Evolutionary conservation across 37 sponge, comb jelly and placozoan species (phyloP).

Genomic region (Beroe ovata): DNA sequence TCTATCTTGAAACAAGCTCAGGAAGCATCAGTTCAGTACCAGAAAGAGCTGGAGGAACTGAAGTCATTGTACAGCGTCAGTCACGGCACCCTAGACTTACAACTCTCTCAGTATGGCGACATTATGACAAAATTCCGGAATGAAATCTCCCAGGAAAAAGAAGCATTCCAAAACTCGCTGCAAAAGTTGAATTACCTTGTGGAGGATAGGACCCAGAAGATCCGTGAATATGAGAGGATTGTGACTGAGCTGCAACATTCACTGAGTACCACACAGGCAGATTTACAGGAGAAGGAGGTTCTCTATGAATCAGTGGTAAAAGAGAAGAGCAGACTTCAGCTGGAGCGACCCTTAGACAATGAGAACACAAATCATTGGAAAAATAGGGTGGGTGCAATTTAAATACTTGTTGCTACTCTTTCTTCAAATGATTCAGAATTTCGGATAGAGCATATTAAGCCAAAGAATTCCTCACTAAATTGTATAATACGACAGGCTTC

Average conservation of each 20-base stretch:
- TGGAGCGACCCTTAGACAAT: neutral
- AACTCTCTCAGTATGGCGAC: constrained; percentile 54
- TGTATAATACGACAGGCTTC: constrained; percentile 18
- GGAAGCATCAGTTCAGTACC: constrained; percentile 23
- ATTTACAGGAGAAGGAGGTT: constrained; percentile 19
- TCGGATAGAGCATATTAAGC: too few species aligned
- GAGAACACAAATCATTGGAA: neutral
- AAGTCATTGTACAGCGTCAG: neutral
- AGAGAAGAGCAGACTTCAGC: neutral
- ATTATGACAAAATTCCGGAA: constrained; percentile 43
- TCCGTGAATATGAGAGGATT: constrained; percentile 21
- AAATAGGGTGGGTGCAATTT: neutral
- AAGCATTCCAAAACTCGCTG: constrained; percentile 55
- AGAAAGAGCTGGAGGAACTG: constrained; percentile 41
- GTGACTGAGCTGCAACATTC: constrained; percentile 8
- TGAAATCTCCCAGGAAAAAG: constrained; percentile 51
- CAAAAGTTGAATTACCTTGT: constrained; percentile 28
- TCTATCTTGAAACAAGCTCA: neutral
- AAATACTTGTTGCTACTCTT: too few species aligned
- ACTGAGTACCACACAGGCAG: constrained; percentile 2
- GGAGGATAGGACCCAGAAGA: constrained; percentile 37
- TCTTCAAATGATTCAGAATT: too few species aligned
- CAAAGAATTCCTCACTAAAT: too few species aligned
- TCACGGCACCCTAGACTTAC: constrained; percentile 29
- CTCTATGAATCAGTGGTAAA: constrained; percentile 15